A percentile compares a stretch with the other conserved stretches of the same genome.
Evolutionary conservation across 2,113 vertebrate species (phyloP).

Genomic region (Tragelaphus scriptus): DNA sequence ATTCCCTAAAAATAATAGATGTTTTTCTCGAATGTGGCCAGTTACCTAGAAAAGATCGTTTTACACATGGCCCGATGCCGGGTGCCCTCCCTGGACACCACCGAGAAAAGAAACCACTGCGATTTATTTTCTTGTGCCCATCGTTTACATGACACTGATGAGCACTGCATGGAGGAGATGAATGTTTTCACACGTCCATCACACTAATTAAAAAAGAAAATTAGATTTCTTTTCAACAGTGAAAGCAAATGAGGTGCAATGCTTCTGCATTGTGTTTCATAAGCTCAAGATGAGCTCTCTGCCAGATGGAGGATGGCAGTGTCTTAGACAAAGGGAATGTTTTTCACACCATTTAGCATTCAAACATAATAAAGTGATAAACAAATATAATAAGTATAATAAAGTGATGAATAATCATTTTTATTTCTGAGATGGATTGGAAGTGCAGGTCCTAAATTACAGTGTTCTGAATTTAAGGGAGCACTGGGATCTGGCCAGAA

Average conservation of each 20-base stretch:
- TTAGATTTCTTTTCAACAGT: constrained; percentile 7
- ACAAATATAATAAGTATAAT: not conserved
- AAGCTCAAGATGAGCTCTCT: not conserved
- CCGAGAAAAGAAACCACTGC: not conserved
- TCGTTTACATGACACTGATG: not conserved
- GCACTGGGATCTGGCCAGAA: not conserved
- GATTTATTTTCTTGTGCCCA: not conserved
- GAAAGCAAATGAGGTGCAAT: constrained; percentile 22
- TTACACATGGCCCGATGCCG: not conserved
- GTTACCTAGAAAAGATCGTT: not conserved
- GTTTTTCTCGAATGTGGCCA: not conserved
- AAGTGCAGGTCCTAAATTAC: not conserved
- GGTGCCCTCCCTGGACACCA: not conserved
- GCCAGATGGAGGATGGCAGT: not conserved
- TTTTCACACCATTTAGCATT: not conserved
- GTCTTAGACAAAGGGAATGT: not conserved
- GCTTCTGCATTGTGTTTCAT: not conserved
- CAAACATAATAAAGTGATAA: not conserved
- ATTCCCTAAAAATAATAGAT: not conserved
- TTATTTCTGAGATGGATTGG: not conserved
- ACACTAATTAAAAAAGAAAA: constrained; percentile 39
- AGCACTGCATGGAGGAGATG: not conserved
- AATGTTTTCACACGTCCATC: constrained; percentile 17
- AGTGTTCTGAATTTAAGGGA: not conserved
- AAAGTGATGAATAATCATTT: not conserved